These are phyloP conservation scores for Xestia c-nigrum DNA, from an alignment of 2,888 invertebrate species.

Conservation along the genomic window DNA sequence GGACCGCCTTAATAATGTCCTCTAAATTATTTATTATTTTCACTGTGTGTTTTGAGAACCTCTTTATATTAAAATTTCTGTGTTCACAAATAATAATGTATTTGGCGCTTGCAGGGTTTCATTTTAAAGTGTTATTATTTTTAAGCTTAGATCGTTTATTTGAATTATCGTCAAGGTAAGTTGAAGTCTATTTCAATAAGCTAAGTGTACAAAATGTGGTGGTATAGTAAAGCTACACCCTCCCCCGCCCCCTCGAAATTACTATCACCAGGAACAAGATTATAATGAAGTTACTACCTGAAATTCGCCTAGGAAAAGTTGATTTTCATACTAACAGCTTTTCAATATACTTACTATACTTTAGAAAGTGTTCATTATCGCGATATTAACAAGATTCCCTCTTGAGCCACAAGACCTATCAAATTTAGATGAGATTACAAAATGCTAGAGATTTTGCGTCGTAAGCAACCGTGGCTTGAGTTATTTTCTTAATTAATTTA, in stretches of 20 bases:
- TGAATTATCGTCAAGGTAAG: neutral
- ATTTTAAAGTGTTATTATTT: neutral
- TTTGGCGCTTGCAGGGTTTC: neutral
- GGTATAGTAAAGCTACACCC: neutral
- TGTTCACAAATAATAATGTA: neutral
- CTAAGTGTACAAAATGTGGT: neutral
- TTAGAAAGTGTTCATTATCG: neutral
- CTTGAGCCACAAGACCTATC: constrained; percentile 9
- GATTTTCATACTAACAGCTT: constrained; percentile 3
- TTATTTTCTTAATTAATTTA: constrained; percentile 47
- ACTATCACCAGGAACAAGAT: neutral
- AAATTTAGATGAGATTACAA: constrained; percentile 34
- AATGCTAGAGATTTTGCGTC: constrained; percentile 14
- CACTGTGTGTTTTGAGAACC: neutral
- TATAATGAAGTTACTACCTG: neutral
- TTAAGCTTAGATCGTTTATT: neutral
- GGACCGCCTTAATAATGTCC: constrained; percentile 14
- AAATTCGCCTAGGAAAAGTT: neutral
- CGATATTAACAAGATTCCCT: neutral
- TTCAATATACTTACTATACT: neutral
- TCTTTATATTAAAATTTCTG: neutral
- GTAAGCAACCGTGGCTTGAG: constrained; percentile 18
- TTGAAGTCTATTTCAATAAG: neutral
- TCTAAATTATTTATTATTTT: constrained; percentile 31
- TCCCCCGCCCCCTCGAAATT: neutral